These are phyloP conservation scores for Acrobasis suavella DNA, from an alignment of 2,888 invertebrate genomes.

Conservation along the genomic window DNA sequence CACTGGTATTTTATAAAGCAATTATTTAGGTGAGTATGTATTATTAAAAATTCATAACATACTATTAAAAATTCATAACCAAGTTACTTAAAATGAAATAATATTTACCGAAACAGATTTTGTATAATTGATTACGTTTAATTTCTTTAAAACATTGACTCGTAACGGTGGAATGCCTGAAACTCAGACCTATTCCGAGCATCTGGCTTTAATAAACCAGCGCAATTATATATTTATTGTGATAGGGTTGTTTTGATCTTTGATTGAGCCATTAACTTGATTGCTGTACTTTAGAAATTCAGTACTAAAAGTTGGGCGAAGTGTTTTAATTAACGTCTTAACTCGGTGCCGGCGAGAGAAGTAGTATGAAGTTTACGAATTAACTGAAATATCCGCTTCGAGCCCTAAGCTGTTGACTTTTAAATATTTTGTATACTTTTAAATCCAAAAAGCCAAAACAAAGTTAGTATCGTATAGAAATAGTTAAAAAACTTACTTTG, in stretches of 20 bases:
- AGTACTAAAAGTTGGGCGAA: slow-evolving; percentile 77
- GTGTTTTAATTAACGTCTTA: slow-evolving; percentile 80
- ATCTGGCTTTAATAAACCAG: slow-evolving; percentile 49
- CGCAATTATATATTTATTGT: slow-evolving; percentile 65
- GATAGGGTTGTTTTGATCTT: slow-evolving; percentile 76
- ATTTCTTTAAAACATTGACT: slow-evolving; percentile 24
- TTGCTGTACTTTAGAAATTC: slow-evolving; percentile 78
- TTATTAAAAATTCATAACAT: no score
- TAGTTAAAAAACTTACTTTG: no score
- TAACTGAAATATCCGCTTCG: slow-evolving; percentile 73
- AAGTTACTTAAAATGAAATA: background rate
- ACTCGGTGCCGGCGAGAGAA: slow-evolving; percentile 67
- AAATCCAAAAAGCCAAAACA: no score
- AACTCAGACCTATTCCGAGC: slow-evolving; percentile 39
- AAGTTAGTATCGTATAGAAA: no score
- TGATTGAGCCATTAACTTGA: slow-evolving; percentile 77
- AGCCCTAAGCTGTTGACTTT: slow-evolving; percentile 56
- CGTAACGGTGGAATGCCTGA: slow-evolving; percentile 31
- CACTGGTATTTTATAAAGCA: no score
- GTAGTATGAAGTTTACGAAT: slow-evolving; percentile 77
- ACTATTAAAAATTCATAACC: no score
- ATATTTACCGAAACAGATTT: background rate
- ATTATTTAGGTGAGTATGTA: no score
- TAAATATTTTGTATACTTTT: slow-evolving; percentile 50
- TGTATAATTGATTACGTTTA: slow-evolving; percentile 10